A percentile compares a stretch with the other conserved stretches of the same genome.
Evolutionary conservation across 2,113 vertebrate species (phyloP).

Genomic region (Nothobranchius furzeri): DNA sequence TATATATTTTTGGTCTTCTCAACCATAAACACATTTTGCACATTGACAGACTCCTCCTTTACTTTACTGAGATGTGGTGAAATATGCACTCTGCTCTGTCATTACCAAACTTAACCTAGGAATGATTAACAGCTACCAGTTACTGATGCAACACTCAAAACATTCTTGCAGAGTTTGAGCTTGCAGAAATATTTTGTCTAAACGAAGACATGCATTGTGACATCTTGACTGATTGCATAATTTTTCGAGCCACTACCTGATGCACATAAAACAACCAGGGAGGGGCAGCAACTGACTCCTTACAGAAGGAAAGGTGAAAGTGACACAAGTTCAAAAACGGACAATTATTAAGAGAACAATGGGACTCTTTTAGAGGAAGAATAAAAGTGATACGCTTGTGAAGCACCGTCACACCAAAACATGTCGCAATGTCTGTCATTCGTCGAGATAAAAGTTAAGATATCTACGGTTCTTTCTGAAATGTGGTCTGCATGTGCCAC

Average conservation of each 20-base stretch:
- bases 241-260: background rate
- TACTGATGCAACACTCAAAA: background rate
- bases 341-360: background rate
- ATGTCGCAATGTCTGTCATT: too few species aligned
- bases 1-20: background rate
- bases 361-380: background rate
- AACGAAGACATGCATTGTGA: background rate
- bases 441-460: too few species aligned
- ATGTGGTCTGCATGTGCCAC: slow-evolving; percentile 6
- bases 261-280: background rate
- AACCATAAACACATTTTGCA: background rate
- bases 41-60: background rate
- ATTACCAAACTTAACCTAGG: background rate
- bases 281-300: background rate
- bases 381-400: slow-evolving; percentile 2
- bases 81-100: background rate
- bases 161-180: background rate
- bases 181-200: background rate
- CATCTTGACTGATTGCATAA: background rate
- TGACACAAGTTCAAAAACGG: background rate
- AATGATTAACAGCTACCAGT: background rate
- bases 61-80: background rate
- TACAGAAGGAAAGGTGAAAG: background rate
- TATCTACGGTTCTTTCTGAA: background rate
- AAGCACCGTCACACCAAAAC: background rate